These are phyloP conservation scores for Meteorus sp. DNA, from an alignment of 1,140 invertebrate species.

Conservation along the genomic window DNA sequence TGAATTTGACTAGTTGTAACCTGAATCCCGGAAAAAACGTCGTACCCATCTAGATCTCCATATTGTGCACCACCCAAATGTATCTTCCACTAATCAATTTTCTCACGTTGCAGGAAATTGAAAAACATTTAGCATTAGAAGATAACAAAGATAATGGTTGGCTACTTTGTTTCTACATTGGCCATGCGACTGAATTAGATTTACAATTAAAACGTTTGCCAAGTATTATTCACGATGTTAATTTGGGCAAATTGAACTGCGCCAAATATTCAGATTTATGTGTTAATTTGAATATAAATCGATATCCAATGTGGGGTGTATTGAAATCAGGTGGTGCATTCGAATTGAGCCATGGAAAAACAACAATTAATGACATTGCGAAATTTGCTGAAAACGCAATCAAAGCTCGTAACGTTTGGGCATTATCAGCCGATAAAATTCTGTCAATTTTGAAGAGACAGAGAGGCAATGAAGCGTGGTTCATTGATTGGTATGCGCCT, in stretches of 20 bases:
- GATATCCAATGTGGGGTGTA: slow-evolving; percentile 72
- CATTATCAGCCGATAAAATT: slow-evolving; percentile 66
- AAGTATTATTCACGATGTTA: slow-evolving; percentile 62
- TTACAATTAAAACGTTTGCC: slow-evolving; percentile 65
- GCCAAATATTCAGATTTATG: slow-evolving; percentile 61
- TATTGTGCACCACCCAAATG: slow-evolving; percentile 1
- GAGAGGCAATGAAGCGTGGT: slow-evolving; percentile 62
- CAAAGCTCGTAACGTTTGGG: slow-evolving; percentile 66
- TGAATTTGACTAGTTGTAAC: too few species aligned
- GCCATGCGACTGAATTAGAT: slow-evolving; percentile 58
- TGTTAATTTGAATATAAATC: slow-evolving; percentile 59
- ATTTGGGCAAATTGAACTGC: slow-evolving; percentile 69
- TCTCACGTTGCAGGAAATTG: slow-evolving; percentile 51
- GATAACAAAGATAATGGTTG: slow-evolving; percentile 57
- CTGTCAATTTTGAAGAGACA: slow-evolving; percentile 54
- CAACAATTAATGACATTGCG: slow-evolving; percentile 67
- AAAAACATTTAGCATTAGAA: slow-evolving; percentile 45
- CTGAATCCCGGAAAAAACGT: too few species aligned
- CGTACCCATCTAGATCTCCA: too few species aligned
- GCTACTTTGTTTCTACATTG: slow-evolving; percentile 70
- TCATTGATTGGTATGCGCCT: slow-evolving; percentile 81
- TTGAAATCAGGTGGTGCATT: slow-evolving; percentile 72
- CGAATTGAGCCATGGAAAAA: slow-evolving; percentile 72
- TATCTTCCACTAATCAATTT: slow-evolving; percentile 1
- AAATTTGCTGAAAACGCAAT: slow-evolving; percentile 70